Percentiles rank a stretch among this genome's conserved stretches.
These are phyloP conservation scores for Calosoma granatense DNA, from an alignment of 1,140 invertebrate genomes.

Conservation along the genomic window DNA sequence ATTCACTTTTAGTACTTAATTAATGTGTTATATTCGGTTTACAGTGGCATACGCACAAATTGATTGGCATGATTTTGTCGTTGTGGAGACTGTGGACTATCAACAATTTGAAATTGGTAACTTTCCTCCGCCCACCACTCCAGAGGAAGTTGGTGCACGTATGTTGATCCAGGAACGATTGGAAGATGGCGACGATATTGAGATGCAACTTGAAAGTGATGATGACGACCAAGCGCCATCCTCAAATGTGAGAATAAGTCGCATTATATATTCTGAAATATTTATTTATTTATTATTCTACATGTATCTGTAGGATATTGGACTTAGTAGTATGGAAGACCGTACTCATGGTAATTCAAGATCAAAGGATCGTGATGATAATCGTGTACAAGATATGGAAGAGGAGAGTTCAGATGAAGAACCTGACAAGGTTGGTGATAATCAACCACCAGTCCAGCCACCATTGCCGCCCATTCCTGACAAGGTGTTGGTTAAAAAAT, in stretches of 20 bases:
- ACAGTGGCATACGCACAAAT: constrained; percentile 91
- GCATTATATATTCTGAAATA: background rate
- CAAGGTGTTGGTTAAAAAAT: constrained; percentile 94
- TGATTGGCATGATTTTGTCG: constrained; percentile 99
- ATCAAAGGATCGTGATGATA: constrained; percentile 25
- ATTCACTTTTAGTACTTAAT: background rate
- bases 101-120: constrained; percentile 91
- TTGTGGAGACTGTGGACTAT: constrained; percentile 99
- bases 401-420: constrained; percentile 76
- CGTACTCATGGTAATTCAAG: constrained; percentile 34
- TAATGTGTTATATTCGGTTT: constrained; percentile 23
- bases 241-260: constrained; percentile 37
- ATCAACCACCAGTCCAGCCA: constrained; percentile 34
- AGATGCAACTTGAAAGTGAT: constrained; percentile 67
- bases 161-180: constrained; percentile 72
- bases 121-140: constrained; percentile 94
- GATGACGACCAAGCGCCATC: constrained; percentile 41
- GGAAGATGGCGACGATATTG: constrained; percentile 49
- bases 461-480: constrained; percentile 77
- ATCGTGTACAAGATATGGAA: constrained; percentile 79
- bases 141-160: constrained; percentile 90
- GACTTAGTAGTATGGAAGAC: constrained; percentile 54
- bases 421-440: constrained; percentile 37
- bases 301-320: constrained; percentile 48
- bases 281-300: background rate